phyloP scores from a whole-genome alignment of 2,113 vertebrate genomes.

The Gnathonemus echidnorhynchus region DNA sequence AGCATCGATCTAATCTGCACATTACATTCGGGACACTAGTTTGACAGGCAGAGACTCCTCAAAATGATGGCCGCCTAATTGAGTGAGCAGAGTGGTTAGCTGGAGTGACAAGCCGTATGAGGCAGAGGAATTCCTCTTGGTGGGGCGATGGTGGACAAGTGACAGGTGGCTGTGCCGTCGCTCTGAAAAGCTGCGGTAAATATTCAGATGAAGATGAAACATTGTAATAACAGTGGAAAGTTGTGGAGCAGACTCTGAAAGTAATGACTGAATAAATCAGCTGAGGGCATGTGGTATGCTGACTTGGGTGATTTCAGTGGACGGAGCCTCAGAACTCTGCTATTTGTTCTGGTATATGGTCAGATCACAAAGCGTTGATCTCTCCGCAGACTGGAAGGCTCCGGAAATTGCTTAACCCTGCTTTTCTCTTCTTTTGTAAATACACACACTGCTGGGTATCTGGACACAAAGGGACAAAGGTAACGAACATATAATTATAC shows the following conservation, averaged over 20 bases:
- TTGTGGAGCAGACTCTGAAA: conserved; percentile 69
- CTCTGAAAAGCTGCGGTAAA: conserved; percentile 62
- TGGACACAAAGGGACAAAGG: conserved; percentile 20
- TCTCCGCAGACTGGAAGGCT: conserved; percentile 38
- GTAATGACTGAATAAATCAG: conserved; percentile 79
- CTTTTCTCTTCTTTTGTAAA: conserved; percentile 14
- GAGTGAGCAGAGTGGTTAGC: conserved; percentile 60
- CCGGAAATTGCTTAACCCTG: background rate
- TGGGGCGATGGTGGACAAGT: conserved; percentile 41
- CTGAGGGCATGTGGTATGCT: conserved; percentile 52
- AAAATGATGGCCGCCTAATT: conserved; percentile 59
- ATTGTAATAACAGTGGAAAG: conserved; percentile 66
- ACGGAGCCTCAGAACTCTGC: conserved; percentile 64
- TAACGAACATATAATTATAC: conserved; percentile 23
- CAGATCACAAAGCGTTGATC: conserved; percentile 55
- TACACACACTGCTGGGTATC: background rate
- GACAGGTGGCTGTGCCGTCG: conserved; percentile 56
- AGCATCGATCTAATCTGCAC: conserved; percentile 44
- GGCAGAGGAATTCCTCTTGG: conserved; percentile 41
- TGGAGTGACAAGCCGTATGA: conserved; percentile 52
- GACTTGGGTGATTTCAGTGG: conserved; percentile 54
- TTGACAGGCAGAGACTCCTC: conserved; percentile 59
- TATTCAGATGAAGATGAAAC: conserved; percentile 62
- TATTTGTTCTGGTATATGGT: conserved; percentile 58
- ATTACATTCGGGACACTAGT: conserved; percentile 42